Evolutionary conservation across 2,888 invertebrate genomes (phyloP), one percentile per base, ranked within the genome.

Genomic region (Standfussiana lucernea): DNA sequence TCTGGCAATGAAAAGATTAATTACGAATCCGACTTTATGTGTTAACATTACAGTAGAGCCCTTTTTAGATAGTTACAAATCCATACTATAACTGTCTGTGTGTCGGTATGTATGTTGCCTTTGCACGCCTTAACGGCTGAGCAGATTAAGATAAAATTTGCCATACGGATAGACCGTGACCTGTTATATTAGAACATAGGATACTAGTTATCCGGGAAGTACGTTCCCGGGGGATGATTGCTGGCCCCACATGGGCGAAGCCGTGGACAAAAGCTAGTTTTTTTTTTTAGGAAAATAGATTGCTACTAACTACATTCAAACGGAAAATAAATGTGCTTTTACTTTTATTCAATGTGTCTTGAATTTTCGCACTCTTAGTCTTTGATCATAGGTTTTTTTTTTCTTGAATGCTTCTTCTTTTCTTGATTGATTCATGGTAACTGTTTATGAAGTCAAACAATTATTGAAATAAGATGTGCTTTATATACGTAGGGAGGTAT

Each of bases 1-100:
- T 79, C 68, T 77, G 81, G 73, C 53, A 65, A 40, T 80, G 65
- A 75, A 70, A 50, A 79, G n/a, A 47, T 72, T 64, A n/a, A n/a
- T n/a, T 64, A 73, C 24, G 21, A 45, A 24, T 42, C 35, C 65
- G 65, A 11, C 40, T 40, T 15, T 78, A n/a, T n/a, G n/a, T n/a
- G n/a, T n/a, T n/a, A n/a, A n/a, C n/a, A n/a, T n/a, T n/a, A n/a
- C n/a, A n/a, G n/a, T n/a, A n/a, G 15, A 47, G 40, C 8, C 32
- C 32, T 32, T 61, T 40, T 32, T 37, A 37, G 6, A 75, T 47
- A 47, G 2, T 3, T 61, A 21, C 3, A 32, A 28, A 59, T 1
- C 4, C 7, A 32, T 24, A 62, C 24, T 35, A 35, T 61, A 53
- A 53, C n/a, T 6, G 56, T 28, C 15, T 56, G 28, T 15, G 18